Percentiles rank a stretch among this genome's conserved stretches.
Evolutionary conservation across 1,140 invertebrate species (phyloP).

Genomic region (Drosophila simulans): DNA sequence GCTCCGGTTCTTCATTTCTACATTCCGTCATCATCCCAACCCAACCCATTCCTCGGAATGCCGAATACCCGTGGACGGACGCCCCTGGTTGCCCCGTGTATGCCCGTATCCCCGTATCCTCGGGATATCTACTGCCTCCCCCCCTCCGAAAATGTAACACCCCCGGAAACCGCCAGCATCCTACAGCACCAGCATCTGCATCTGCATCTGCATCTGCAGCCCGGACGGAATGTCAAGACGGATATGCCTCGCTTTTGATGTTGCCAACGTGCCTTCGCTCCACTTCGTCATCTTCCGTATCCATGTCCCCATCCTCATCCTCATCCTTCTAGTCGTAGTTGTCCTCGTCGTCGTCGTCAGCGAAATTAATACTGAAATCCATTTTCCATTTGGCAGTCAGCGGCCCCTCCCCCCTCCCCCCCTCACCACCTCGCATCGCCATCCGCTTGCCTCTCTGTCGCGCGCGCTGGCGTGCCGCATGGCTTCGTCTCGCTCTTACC

Average conservation of each 20-base stretch:
- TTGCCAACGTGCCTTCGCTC: slow-evolving; percentile 59
- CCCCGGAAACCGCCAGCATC: slow-evolving; percentile 7
- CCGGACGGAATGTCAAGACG: slow-evolving; percentile 58
- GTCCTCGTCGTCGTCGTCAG: slow-evolving; percentile 60
- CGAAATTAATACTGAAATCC: slow-evolving; percentile 81
- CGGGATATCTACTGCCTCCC: neutral
- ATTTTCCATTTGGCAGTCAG: slow-evolving; percentile 64
- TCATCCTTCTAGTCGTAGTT: slow-evolving; percentile 13
- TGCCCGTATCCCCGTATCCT: neutral
- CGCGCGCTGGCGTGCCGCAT: neutral
- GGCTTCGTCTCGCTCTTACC: slow-evolving; percentile 43
- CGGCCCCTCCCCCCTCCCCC: neutral
- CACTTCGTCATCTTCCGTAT: slow-evolving; percentile 9
- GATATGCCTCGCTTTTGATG: slow-evolving; percentile 72
- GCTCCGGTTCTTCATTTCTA: slow-evolving; percentile 23
- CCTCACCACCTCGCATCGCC: neutral
- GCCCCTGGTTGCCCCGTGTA: neutral
- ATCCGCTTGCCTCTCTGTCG: slow-evolving; percentile 9
- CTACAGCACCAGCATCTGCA: slow-evolving; percentile 29
- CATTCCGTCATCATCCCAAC: slow-evolving; percentile 5
- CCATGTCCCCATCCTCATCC: slow-evolving; percentile 26
- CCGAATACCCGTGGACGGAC: too few relatives aligned
- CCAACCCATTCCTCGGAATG: neutral
- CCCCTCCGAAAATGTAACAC: neutral
- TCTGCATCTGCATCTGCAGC: slow-evolving; percentile 48